Percentiles rank a stretch among this genome's conserved stretches.
Conservation (phyloP, 2,797 vertebrate genomes). For the Emydoidea blandingii region DNA sequence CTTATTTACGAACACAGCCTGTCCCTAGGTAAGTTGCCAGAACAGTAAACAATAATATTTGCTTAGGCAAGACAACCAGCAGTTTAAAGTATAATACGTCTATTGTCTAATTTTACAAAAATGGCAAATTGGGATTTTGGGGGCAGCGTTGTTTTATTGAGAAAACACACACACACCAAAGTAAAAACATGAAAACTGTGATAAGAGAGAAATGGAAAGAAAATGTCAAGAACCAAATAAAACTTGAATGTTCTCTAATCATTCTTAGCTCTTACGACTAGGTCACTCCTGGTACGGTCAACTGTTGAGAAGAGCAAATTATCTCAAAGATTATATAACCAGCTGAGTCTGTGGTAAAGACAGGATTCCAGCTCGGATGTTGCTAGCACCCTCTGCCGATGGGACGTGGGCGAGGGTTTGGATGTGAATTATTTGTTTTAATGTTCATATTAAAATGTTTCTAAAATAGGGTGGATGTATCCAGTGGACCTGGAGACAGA, state of each 20-base stretch:
- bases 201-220: background rate
- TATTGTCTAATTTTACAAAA: constrained; percentile 23
- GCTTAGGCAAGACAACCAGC: constrained; percentile 5
- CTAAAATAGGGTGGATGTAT: background rate
- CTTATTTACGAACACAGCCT: constrained; percentile 37
- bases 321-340: background rate
- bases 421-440: background rate
- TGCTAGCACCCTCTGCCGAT: background rate
- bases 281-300: background rate
- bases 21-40: constrained; percentile 1
- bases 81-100: background rate
- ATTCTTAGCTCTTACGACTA: background rate
- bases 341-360: background rate
- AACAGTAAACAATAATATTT: constrained; percentile 29
- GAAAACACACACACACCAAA: background rate
- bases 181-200: background rate
- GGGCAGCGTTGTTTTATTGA: background rate
- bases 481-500: background rate
- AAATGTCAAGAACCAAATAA: background rate
- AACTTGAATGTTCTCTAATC: background rate
- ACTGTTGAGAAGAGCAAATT: background rate
- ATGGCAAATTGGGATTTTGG: background rate
- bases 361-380: background rate
- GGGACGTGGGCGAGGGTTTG: background rate
- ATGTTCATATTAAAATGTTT: too few relatives aligned